phyloP scores from a whole-genome alignment of 2,888 invertebrate species.

The Esperia sulphurella region DNA sequence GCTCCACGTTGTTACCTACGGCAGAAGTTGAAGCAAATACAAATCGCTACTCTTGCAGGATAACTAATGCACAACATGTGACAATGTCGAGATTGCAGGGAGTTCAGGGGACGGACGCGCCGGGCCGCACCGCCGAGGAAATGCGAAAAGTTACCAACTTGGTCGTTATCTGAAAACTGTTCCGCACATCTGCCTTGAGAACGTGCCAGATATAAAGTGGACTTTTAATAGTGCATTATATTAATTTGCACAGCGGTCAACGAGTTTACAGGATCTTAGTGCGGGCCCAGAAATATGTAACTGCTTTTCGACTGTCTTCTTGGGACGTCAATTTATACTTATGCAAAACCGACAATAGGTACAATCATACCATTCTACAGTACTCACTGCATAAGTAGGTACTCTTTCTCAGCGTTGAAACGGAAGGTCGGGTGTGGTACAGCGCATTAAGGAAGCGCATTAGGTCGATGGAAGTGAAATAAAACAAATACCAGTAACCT shows the following conservation, averaged over 20 bases:
- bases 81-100: conserved; percentile 37
- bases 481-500: too few species aligned
- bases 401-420: too few species aligned
- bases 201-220: conserved; percentile 60
- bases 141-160: conserved; percentile 74
- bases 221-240: conserved; percentile 41
- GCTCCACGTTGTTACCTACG: conserved; percentile 15
- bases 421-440: too few species aligned
- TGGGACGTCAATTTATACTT: too few species aligned
- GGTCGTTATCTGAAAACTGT: conserved; percentile 58
- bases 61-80: conserved; percentile 57
- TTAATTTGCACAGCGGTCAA: conserved; percentile 13
- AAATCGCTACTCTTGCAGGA: conserved; percentile 45
- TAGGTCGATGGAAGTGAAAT: too few species aligned
- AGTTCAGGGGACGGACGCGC: conserved; percentile 9
- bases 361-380: too few species aligned
- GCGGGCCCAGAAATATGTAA: too few species aligned
- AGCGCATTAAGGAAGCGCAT: too few species aligned
- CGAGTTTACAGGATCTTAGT: neutral
- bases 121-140: conserved; percentile 44
- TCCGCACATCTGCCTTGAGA: conserved; percentile 62
- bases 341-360: too few species aligned
- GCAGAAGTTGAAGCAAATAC: conserved; percentile 24
- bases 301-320: too few species aligned
- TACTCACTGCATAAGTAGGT: too few species aligned